A percentile compares a stretch with the other conserved stretches of the same genome.
Conservation (phyloP, 2,797 vertebrate genomes). For the Parambassis ranga region DNA sequence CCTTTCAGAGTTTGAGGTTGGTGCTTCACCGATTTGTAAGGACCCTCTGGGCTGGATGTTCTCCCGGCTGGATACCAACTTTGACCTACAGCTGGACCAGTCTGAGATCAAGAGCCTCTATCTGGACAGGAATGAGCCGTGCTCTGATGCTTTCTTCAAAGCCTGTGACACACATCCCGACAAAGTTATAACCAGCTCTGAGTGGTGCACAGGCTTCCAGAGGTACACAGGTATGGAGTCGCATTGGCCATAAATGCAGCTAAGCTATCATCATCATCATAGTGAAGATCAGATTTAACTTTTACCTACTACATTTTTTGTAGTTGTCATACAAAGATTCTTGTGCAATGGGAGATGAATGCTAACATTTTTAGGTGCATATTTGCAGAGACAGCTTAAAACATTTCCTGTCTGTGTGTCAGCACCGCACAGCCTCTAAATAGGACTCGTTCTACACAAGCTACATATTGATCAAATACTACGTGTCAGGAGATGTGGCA, state of each 20-base stretch:
- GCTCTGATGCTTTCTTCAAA: conserved; percentile 90
- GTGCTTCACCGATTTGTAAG: conserved; percentile 90
- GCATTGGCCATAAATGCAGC: too few species aligned
- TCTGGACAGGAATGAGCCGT: conserved; percentile 90
- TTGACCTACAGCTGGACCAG: conserved; percentile 91
- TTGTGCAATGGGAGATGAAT: neutral
- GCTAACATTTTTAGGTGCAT: too few species aligned
- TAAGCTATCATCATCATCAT: too few species aligned
- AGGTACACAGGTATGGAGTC: conserved; percentile 86
- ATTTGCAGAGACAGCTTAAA: too few species aligned
- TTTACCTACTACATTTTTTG: neutral
- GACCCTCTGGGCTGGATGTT: conserved; percentile 98
- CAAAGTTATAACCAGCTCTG: conserved; percentile 90
- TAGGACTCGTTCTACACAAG: too few species aligned
- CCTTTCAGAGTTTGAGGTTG: conserved; percentile 86
- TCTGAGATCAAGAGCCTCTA: conserved; percentile 92
- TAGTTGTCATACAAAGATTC: neutral
- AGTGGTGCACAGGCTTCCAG: conserved; percentile 98
- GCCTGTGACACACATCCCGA: conserved; percentile 90
- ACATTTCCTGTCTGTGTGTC: too few species aligned
- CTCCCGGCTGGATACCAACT: conserved; percentile 94
- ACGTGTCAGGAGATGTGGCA: too few species aligned
- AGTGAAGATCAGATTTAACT: neutral
- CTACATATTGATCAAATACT: too few species aligned
- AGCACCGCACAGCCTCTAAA: too few species aligned